Conservation (phyloP, 2,888 invertebrate species). For the Thymelicus sylvestris region DNA sequence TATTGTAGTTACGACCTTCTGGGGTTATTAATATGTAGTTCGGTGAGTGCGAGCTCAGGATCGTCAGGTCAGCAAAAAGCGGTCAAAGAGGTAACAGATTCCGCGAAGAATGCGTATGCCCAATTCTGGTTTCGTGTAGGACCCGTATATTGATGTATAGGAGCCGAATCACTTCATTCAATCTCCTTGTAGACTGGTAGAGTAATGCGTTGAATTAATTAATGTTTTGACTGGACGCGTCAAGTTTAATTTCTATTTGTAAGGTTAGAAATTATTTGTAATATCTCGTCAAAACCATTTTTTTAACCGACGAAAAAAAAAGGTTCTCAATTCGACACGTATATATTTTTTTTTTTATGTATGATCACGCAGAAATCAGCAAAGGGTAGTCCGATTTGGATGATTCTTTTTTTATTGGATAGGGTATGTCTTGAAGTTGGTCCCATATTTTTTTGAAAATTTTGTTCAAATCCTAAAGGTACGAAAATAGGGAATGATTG, state of each 20-base stretch:
- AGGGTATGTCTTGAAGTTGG: too few relatives aligned
- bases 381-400: too few relatives aligned
- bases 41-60: conserved; percentile 66
- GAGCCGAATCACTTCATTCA: conserved; percentile 49
- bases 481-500: too few relatives aligned
- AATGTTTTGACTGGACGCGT: not conserved
- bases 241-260: not conserved
- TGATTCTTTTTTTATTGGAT: too few relatives aligned
- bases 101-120: conserved; percentile 68
- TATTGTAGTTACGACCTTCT: conserved; percentile 64
- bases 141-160: conserved; percentile 42
- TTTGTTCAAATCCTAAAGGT: too few relatives aligned
- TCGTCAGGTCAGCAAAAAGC: conserved; percentile 66
- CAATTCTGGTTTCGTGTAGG: conserved; percentile 45
- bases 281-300: too few relatives aligned
- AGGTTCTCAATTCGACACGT: too few relatives aligned
- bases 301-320: too few relatives aligned
- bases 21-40: conserved; percentile 45
- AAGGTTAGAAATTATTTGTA: too few relatives aligned
- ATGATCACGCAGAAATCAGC: too few relatives aligned
- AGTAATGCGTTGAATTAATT: conserved; percentile 39
- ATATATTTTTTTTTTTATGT: too few relatives aligned
- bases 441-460: too few relatives aligned
- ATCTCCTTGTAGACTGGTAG: conserved; percentile 23
- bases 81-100: conserved; percentile 65